Base-by-base conservation (phyloP, 1,140 invertebrate species). In the Heterodera carotae region DNA sequence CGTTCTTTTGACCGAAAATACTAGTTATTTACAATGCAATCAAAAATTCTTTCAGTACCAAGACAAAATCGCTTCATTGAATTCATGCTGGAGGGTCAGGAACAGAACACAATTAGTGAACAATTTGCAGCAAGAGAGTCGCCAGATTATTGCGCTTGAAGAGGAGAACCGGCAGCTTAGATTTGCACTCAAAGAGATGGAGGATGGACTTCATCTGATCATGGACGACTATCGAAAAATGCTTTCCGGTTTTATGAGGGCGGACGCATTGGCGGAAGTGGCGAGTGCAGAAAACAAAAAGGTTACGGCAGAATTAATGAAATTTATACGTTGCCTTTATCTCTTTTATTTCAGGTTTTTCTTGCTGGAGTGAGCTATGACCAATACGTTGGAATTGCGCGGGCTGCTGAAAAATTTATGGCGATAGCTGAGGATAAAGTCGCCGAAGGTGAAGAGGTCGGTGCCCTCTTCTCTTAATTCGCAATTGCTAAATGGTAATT, bases 91-190 rank as follows among this genome's bases (percentile, higher is more conserved):
- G 76, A n/a, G 78, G 6, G 67, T 79, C 15, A 79, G 80, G 36
- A 81, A 79, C 25, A 39, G 78, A 36, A 74, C 39, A 12, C 33
- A 74, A 34, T 59, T 79, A 18, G 78, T 79, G 25, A 15, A 60
- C 4, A 79, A 75, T 66, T 43, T 79, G 39, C 78, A 79, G 25
- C 78, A 79, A 59, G 78, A 79, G 34, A 79, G 80, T 73, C 78
- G 78, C 12, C 78, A 80, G 39, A 69, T 79, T n/a, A 59, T 80
- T 81, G 78, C 78, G 6, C 76, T 79, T 6, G 68, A 81, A 29
- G 78, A 79, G 39, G 72, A 74, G n/a, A 74, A 74, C 25, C 43
- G 56, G 12, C 72, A 74, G 59, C 64, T 74, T 71, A 59, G 76
- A 67, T 69, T 48, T 60, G 76, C 76, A 39, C 59, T 78, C n/a